These are phyloP conservation scores for Dipus sagitta DNA, from an alignment of 2,797 vertebrate genomes.

Conservation along the genomic window DNA sequence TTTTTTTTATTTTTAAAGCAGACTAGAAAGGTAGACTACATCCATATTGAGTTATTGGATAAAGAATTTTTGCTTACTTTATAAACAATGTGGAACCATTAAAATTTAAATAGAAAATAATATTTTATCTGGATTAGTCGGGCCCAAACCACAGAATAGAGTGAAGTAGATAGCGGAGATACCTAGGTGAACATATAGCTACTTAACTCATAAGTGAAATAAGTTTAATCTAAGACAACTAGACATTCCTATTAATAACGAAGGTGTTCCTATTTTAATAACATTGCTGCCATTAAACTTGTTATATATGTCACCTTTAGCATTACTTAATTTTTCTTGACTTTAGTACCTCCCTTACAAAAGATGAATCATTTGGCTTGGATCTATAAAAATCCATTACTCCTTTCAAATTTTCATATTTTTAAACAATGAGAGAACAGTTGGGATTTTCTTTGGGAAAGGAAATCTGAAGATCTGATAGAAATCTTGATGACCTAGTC, in stretches of 20 bases:
- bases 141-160: not conserved
- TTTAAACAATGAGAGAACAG: not conserved
- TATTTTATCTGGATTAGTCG: not conserved
- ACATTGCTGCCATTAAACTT: not conserved
- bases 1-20: constrained; percentile 7
- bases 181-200: not conserved
- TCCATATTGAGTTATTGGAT: not conserved
- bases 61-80: constrained; percentile 20
- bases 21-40: not conserved
- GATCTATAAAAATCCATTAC: not conserved
- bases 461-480: not conserved
- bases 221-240: not conserved
- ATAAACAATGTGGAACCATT: constrained; percentile 19
- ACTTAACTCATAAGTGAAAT: not conserved
- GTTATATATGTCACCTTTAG: not conserved
- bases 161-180: not conserved
- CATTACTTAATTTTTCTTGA: constrained; percentile 19
- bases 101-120: constrained; percentile 15
- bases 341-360: not conserved
- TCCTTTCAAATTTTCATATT: constrained; percentile 33
- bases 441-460: not conserved
- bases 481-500: not conserved
- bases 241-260: not conserved
- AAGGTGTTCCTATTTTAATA: not conserved
- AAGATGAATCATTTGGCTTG: not conserved